phyloP scores from a whole-genome alignment of 1,140 invertebrate genomes.

The Leptoteleia sp. region DNA sequence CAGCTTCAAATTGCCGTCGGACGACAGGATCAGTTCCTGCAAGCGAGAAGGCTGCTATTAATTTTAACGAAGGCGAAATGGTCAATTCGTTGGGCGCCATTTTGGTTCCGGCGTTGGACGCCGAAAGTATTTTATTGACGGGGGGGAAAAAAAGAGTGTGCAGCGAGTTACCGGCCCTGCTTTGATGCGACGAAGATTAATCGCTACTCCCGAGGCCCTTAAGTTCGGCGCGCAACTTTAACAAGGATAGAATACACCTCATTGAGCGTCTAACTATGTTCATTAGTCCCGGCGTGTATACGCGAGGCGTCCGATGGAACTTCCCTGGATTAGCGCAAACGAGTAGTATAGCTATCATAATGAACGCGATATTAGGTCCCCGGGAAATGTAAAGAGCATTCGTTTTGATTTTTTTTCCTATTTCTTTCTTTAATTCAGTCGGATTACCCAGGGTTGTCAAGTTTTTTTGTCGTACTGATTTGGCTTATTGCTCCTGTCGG shows the following conservation, averaged over 20 bases:
- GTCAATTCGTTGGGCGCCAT: not conserved
- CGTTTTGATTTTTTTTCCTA: too few relatives aligned
- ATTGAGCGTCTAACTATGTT: constrained; percentile 71
- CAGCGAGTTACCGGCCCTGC: not conserved
- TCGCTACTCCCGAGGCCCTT: constrained; percentile 4
- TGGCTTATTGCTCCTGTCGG: too few relatives aligned
- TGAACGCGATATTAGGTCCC: too few relatives aligned
- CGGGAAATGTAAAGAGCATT: too few relatives aligned
- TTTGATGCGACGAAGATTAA: constrained; percentile 23
- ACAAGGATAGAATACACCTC: constrained; percentile 69
- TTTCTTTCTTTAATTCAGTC: too few relatives aligned
- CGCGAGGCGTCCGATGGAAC: constrained; percentile 12
- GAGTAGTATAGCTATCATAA: constrained; percentile 62
- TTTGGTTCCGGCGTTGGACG: not conserved
- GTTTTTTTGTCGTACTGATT: too few relatives aligned
- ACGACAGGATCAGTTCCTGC: constrained; percentile 83
- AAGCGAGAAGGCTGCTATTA: constrained; percentile 2
- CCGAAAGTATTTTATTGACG: constrained; percentile 13
- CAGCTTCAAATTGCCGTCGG: constrained; percentile 82
- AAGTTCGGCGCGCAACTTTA: constrained; percentile 28
- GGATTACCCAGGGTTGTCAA: too few relatives aligned
- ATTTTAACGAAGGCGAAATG: not conserved
- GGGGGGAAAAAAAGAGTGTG: too few relatives aligned
- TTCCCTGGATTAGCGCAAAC: constrained; percentile 61
- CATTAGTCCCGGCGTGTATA: constrained; percentile 66